Evolutionary conservation across 2,797 vertebrate species (phyloP).

Genomic region (Ispidina lecontei): DNA sequence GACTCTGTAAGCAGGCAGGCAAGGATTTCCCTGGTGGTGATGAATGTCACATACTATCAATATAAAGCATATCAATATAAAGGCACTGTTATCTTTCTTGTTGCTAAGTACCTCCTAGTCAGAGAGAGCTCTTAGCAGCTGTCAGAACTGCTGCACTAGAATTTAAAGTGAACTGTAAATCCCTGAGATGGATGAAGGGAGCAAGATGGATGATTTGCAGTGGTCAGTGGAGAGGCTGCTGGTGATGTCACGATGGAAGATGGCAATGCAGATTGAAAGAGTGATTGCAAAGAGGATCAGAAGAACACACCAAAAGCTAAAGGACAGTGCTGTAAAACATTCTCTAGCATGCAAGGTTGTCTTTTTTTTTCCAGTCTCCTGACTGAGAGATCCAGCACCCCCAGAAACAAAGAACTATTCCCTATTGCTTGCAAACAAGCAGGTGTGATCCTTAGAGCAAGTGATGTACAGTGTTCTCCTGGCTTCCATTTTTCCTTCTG

Average conservation of each 20-base stretch:
- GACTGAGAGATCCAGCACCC: not conserved
- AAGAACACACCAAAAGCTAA: not conserved
- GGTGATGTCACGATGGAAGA: not conserved
- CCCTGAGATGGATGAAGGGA: constrained; percentile 14
- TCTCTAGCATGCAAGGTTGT: not conserved
- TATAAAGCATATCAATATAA: not conserved
- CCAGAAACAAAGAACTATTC: not conserved
- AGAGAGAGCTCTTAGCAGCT: not conserved
- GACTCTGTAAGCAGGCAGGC: too few species aligned
- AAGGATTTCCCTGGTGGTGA: not conserved
- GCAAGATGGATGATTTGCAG: not conserved
- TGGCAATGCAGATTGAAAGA: not conserved
- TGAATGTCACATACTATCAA: not conserved
- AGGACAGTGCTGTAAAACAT: not conserved
- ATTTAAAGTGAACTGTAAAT: constrained; percentile 45
- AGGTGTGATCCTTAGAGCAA: not conserved
- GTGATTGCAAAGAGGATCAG: not conserved
- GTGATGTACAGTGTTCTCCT: not conserved
- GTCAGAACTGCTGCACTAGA: constrained; percentile 16
- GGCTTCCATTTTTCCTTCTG: not conserved
- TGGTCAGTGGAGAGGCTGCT: not conserved
- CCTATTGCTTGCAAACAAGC: not conserved
- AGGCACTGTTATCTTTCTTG: constrained; percentile 25
- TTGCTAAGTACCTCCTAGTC: constrained; percentile 37
- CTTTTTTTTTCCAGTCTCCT: not conserved